Base-by-base conservation (phyloP, 2,113 vertebrate species). In the Anguilla japonica region DNA sequence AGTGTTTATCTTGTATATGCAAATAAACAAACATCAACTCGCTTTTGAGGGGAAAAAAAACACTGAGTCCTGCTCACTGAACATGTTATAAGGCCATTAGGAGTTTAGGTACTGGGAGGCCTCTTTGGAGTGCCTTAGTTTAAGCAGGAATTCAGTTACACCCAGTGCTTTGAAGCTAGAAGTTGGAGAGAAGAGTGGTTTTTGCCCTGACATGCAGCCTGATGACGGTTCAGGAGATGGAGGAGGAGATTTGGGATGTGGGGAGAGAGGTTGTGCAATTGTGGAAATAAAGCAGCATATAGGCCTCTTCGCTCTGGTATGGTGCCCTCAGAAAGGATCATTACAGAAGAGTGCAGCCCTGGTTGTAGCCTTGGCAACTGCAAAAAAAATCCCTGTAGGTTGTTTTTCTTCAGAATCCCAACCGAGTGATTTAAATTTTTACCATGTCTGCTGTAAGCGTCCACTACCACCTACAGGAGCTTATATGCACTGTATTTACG, bases 121-220 rank as follows among this genome's bases (percentile, higher is more conserved):
- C 39, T 43, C 7, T 29, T 79, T 85, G 29, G 26, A 40, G 29
- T 85, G 29, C n/a, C 78, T 78, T 79, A 39, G 29, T 13, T 5
- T 15, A 79, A 85, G 46, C 41, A 56, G 75, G 20, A 29, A 40
- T 84, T 80, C 22, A 85, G 75, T 80, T 53, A 80, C 75, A 57
- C 75, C 29, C 18, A 15, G 46, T 29, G 29, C 20, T 85, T 85
- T 85, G n/a, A 53, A 85, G 71, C 20, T 79, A n/a, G 34, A 85
- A 29, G 43, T n/a, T 53, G 71, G 84, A 85, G 22, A 16, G 75
- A 57, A 79, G 18, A 8, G 26, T 39, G 78, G 75, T 43, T 85
- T 85, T 81, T 85, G 84, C 84, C 79, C 46, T 29, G 39, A 60
- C 84, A 80, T 81, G 84, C 53, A 79, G 26, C 46, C 34, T 75